Evolutionary conservation across 2,888 invertebrate genomes (phyloP).

Genomic region (Drosophila sordidapex): DNA sequence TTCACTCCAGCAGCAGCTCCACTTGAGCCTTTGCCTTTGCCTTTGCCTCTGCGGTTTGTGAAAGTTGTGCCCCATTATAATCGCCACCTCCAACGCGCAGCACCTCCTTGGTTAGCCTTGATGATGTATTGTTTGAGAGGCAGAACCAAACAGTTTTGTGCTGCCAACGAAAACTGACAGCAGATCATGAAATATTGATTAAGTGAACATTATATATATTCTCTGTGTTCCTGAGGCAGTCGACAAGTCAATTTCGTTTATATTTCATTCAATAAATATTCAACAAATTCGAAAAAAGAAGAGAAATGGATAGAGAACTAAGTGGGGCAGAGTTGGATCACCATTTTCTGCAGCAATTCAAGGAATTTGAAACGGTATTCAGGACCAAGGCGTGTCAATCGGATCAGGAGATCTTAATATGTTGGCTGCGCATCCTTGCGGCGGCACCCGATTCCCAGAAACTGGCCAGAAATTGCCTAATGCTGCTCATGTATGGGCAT

Average conservation of each 20-base stretch:
- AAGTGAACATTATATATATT: neutral
- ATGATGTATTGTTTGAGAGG: neutral
- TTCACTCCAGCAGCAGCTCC: conserved; percentile 31
- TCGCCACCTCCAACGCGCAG: conserved; percentile 22
- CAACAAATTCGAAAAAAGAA: neutral
- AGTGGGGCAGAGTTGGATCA: conserved; percentile 34
- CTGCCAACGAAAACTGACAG: conserved; percentile 1
- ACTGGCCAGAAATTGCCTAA: conserved; percentile 50
- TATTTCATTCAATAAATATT: neutral
- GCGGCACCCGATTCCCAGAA: conserved; percentile 40
- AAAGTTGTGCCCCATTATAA: conserved; percentile 48
- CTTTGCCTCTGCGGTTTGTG: conserved; percentile 32
- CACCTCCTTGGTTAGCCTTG: conserved; percentile 22
- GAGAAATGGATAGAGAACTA: neutral
- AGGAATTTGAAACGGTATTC: conserved; percentile 19
- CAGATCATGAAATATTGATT: neutral
- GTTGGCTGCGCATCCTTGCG: conserved; percentile 44
- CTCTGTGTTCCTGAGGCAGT: neutral
- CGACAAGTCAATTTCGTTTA: neutral
- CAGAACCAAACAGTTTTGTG: neutral
- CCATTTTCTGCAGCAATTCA: conserved; percentile 46
- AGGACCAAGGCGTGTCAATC: conserved; percentile 11
- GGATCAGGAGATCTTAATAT: conserved; percentile 44
- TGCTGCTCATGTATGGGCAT: conserved; percentile 55
- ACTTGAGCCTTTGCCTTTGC: conserved; percentile 42